Evolutionary conservation across 2,113 vertebrate genomes (phyloP), one percentile per base, ranked within the genome.

Genomic region (Psophia crepitans): DNA sequence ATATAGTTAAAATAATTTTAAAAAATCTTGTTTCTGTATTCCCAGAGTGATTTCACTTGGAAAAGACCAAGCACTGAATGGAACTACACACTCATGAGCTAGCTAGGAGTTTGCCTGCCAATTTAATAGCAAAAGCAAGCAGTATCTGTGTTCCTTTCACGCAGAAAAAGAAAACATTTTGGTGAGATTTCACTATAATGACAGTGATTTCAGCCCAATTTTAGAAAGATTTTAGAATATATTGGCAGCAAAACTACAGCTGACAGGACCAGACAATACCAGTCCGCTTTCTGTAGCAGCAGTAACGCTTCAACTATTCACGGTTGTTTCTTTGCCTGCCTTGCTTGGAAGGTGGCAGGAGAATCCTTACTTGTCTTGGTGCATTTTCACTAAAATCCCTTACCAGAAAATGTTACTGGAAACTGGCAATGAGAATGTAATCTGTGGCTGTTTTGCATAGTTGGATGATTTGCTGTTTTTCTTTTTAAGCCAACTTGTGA

Each of bases 391-490:
- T 90, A 48, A 90, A 88, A 63, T 84, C 37, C 60, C 63, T 24
- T 74, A 69, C 65, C 30, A 77, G 65, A 75, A 78, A 87, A 84
- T 51, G 43, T 75, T 84, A 56, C 74, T 84, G 83, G 70, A 51
- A 33, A 75, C 53, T 74, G 87, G 73, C 83, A 80, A 48, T 11
- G 22, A 64, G 60, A 91, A 91, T 60, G 84, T 86, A 73, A 80
- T 94, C 61, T 70, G 54, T 87, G 95, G 85, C 82, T 88, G 48
- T 84, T 94, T 81, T 82, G 48, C 94, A 86, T 95, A 92, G 80
- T 39, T 95, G 79, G 61, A 54, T 87, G 76, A 87, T 75, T 74
- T 89, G 69, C 76, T 96, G 58, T 7, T 78, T 94, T 95, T 91
- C 70, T 69, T 94, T 89, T 79, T 83, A 58, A 81, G 93, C 88